These are phyloP conservation scores for Andricus curvator DNA, from an alignment of 2,888 invertebrate genomes.

Conservation along the genomic window DNA sequence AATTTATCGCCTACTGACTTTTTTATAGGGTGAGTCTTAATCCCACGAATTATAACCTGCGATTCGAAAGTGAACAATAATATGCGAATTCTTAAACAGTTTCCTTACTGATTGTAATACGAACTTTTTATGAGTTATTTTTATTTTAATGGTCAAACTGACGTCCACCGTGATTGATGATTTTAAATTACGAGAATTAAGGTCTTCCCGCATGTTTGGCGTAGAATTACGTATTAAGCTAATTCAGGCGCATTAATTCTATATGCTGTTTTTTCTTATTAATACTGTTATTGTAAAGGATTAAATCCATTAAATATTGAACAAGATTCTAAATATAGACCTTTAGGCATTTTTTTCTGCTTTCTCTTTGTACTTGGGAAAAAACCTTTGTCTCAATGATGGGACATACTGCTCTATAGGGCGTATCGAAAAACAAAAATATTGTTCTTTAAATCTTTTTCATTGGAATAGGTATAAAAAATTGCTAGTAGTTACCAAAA, in stretches of 20 bases:
- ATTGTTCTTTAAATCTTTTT: no score
- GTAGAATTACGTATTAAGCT: conserved; percentile 8
- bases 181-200: conserved; percentile 33
- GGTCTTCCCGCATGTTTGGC: background rate
- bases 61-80: conserved; percentile 35
- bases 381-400: background rate
- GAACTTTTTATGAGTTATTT: conserved; percentile 21
- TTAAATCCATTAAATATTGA: background rate
- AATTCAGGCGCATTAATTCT: conserved; percentile 8
- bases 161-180: conserved; percentile 17
- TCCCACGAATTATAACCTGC: conserved; percentile 33
- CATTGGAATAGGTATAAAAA: no score
- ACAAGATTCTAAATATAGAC: background rate
- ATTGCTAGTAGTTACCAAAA: no score
- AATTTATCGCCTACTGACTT: conserved; percentile 29
- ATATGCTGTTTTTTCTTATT: background rate
- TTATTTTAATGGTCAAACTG: conserved; percentile 8
- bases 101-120: conserved; percentile 18
- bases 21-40: conserved; percentile 29
- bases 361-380: background rate
- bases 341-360: background rate
- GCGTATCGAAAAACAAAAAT: no score
- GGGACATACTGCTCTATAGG: background rate
- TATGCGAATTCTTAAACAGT: conserved; percentile 30
- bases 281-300: background rate